These are phyloP conservation scores for Aphodius granarius DNA, from an alignment of 2,888 invertebrate genomes.

Conservation along the genomic window DNA sequence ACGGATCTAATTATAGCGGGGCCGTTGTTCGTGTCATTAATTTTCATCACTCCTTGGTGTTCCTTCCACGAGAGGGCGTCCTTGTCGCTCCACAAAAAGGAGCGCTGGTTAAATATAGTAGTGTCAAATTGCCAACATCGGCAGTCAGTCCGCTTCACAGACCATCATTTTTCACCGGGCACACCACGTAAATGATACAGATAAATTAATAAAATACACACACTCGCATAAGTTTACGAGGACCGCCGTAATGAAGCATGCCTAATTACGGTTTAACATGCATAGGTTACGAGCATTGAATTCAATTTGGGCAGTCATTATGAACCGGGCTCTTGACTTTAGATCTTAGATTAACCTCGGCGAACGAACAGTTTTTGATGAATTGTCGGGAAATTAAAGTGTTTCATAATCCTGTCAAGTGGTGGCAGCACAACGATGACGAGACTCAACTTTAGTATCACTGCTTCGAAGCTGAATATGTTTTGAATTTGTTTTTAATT, in stretches of 20 bases:
- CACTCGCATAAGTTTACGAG: no score
- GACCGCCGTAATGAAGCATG: neutral
- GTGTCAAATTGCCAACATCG: constrained; percentile 39
- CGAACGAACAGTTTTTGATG: neutral
- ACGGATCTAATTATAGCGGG: constrained; percentile 40
- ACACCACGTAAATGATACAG: neutral
- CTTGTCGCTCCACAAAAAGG: constrained; percentile 10
- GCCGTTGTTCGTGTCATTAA: constrained; percentile 41
- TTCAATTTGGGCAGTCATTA: neutral
- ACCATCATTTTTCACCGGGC: neutral
- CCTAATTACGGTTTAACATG: neutral
- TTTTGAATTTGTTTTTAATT: no score
- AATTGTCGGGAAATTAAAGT: neutral
- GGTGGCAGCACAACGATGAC: neutral
- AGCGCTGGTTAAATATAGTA: constrained; percentile 33
- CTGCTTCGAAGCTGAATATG: no score
- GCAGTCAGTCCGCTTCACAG: neutral
- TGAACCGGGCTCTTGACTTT: neutral
- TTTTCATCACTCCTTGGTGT: constrained; percentile 38
- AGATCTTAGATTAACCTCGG: neutral
- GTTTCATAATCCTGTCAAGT: neutral
- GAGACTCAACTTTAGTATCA: neutral
- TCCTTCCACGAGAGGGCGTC: neutral
- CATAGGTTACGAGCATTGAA: neutral
- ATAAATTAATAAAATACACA: neutral